phyloP scores from a whole-genome alignment of 2,888 invertebrate genomes.

The Steinernema carpocapsae region DNA sequence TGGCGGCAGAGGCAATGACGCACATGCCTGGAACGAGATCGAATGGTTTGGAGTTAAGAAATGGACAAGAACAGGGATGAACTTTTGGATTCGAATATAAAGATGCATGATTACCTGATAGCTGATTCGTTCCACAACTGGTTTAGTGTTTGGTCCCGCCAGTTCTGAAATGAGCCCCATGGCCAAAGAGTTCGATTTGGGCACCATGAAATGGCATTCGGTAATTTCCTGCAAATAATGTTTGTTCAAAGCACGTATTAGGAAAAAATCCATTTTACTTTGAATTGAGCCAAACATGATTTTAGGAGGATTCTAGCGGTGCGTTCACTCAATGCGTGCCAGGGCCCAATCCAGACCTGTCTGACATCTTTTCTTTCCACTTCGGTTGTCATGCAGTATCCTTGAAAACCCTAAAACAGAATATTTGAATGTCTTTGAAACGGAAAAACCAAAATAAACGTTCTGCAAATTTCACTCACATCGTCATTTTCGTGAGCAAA shows the following conservation, averaged over 20 bases:
- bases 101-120: too few relatives aligned
- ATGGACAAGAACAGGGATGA: too few relatives aligned
- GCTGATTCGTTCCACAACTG: not conserved
- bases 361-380: not conserved
- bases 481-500: not conserved
- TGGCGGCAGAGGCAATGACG: not conserved
- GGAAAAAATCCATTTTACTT: not conserved
- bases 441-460: not conserved
- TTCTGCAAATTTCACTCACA: too few relatives aligned
- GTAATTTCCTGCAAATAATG: not conserved
- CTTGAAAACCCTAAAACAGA: not conserved
- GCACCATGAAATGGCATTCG: not conserved
- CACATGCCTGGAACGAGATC: not conserved
- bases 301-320: not conserved
- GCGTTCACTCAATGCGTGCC: not conserved
- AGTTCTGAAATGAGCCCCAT: not conserved
- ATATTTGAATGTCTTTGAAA: not conserved
- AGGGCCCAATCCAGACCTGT: constrained; percentile 11
- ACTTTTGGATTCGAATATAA: too few relatives aligned
- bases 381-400: constrained; percentile 5
- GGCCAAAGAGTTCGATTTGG: not conserved
- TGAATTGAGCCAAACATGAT: not conserved
- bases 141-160: not conserved
- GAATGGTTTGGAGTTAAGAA: not conserved
- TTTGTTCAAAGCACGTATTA: not conserved